phyloP scores from a whole-genome alignment of 2,797 vertebrate genomes.

The Thaleichthys pacificus region DNA sequence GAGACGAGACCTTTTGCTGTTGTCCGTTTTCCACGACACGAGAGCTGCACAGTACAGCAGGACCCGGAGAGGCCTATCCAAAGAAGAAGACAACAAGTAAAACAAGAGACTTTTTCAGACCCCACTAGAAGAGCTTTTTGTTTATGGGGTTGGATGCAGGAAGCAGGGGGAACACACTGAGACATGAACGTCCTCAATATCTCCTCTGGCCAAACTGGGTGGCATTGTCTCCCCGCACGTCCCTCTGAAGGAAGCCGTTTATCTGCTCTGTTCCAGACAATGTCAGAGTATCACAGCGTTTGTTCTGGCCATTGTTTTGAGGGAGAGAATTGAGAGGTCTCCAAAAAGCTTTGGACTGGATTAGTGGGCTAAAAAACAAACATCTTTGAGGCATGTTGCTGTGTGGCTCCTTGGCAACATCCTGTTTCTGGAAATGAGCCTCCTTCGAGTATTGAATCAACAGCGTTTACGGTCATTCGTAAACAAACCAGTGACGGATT shows the following conservation, averaged over 20 bases:
- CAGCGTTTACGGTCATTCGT: background rate
- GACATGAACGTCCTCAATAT: slow-evolving; percentile 36
- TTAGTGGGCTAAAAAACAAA: slow-evolving; percentile 22
- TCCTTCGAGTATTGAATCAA: background rate
- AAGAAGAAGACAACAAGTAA: too few species aligned
- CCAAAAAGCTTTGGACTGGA: slow-evolving; percentile 37
- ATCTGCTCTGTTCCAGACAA: slow-evolving; percentile 42
- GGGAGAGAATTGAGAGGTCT: slow-evolving; percentile 43
- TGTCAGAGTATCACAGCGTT: slow-evolving; percentile 39
- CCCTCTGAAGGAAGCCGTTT: slow-evolving; percentile 55
- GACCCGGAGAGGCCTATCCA: too few species aligned
- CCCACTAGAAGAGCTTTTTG: too few species aligned
- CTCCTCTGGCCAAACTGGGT: slow-evolving; percentile 28
- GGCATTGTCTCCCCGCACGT: slow-evolving; percentile 38
- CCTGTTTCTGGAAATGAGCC: slow-evolving; percentile 44
- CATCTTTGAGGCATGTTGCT: slow-evolving; percentile 32
- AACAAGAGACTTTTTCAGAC: too few species aligned
- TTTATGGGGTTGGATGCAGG: slow-evolving; percentile 15
- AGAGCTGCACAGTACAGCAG: too few species aligned
- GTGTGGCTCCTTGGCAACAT: slow-evolving; percentile 43
- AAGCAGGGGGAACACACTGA: slow-evolving; percentile 34
- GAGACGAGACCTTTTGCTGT: too few species aligned
- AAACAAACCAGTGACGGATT: too few species aligned
- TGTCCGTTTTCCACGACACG: too few species aligned
- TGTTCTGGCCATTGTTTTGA: slow-evolving; percentile 55